Evolutionary conservation across 2,113 vertebrate genomes (phyloP).

Genomic region (Osmerus eperlanus): DNA sequence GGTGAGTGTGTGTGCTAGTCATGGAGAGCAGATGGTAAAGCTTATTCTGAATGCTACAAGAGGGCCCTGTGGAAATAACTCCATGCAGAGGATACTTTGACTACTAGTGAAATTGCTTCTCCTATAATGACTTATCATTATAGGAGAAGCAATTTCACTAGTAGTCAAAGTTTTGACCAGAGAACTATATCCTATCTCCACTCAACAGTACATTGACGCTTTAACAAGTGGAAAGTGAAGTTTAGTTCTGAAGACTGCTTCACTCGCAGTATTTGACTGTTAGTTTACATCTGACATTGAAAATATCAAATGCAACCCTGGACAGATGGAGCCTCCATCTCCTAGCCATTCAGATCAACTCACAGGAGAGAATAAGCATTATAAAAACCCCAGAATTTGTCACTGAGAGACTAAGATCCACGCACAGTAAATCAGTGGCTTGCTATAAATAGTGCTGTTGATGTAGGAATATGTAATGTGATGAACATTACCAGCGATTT

Average conservation of each 20-base stretch:
- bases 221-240: no score
- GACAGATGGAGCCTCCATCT: not conserved
- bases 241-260: no score
- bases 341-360: slow-evolving; percentile 19
- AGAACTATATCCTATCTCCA: not conserved
- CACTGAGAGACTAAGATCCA: slow-evolving; percentile 1
- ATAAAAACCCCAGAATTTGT: not conserved
- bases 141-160: not conserved
- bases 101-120: no score
- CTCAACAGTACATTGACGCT: no score
- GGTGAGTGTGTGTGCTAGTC: no score
- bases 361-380: not conserved
- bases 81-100: not conserved
- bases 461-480: slow-evolving; percentile 28
- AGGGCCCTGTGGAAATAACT: no score
- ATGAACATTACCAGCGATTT: slow-evolving; percentile 4
- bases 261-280: no score
- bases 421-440: slow-evolving; percentile 24
- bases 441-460: slow-evolving; percentile 32
- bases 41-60: no score
- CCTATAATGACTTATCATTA: no score
- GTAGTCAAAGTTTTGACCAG: not conserved
- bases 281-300: no score
- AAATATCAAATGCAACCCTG: slow-evolving; percentile 16
- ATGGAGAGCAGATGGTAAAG: no score